Evolutionary conservation across 2,797 vertebrate species (phyloP).

Genomic region (Bovichtus variegatus): DNA sequence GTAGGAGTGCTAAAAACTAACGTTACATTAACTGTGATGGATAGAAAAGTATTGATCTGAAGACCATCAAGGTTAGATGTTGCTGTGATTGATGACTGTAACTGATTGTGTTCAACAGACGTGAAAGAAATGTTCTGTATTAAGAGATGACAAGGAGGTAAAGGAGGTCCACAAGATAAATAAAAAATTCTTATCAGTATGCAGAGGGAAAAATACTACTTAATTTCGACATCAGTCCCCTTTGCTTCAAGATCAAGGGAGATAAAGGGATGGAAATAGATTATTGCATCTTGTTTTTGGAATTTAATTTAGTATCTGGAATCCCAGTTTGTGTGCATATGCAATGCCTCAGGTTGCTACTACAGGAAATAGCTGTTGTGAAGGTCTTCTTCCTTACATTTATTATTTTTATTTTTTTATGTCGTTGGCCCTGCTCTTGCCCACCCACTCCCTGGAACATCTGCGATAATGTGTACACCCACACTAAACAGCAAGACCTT

Average conservation of each 20-base stretch:
- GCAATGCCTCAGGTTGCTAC: not conserved
- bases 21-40: not conserved
- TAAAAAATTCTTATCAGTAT: not conserved
- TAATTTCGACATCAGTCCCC: not conserved
- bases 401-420: not conserved
- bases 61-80: not conserved
- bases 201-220: not conserved
- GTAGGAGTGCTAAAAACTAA: not conserved
- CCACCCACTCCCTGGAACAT: slow-evolving; percentile 70
- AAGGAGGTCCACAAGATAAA: not conserved
- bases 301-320: not conserved
- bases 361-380: slow-evolving; percentile 24
- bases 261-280: slow-evolving; percentile 4
- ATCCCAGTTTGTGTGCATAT: slow-evolving; percentile 9
- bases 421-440: slow-evolving; percentile 39
- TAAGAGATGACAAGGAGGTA: no score
- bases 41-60: not conserved
- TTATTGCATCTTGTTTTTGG: not conserved
- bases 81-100: not conserved
- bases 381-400: slow-evolving; percentile 19
- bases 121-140: not conserved
- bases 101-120: not conserved
- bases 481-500: slow-evolving; percentile 57
- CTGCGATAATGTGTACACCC: slow-evolving; percentile 66
- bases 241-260: slow-evolving; percentile 14